Percentiles rank a stretch among this genome's conserved stretches.
Evolutionary conservation across 2,888 invertebrate species (phyloP).

Genomic region (Sinohyriopsis cumingii): DNA sequence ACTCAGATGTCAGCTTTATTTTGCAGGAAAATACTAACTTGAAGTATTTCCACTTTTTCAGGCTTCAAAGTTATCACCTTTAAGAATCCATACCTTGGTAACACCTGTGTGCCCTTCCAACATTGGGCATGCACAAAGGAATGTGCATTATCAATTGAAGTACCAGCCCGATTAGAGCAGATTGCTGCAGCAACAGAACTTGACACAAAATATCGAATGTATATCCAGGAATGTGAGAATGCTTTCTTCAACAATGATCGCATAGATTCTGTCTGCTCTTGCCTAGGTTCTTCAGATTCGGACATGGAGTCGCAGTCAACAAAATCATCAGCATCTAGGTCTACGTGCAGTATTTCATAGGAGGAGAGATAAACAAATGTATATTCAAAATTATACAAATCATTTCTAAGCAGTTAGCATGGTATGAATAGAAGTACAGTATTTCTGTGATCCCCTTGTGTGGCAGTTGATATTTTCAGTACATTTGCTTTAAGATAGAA

Average conservation of each 20-base stretch:
- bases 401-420: too few relatives aligned
- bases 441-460: too few relatives aligned
- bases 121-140: constrained; percentile 73
- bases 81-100: constrained; percentile 74
- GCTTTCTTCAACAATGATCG: constrained; percentile 32
- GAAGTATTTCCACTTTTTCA: constrained; percentile 39
- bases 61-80: constrained; percentile 74
- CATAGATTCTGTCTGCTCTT: constrained; percentile 6
- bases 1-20: background rate
- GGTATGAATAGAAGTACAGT: too few relatives aligned
- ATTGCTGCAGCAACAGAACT: constrained; percentile 68
- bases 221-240: constrained; percentile 56
- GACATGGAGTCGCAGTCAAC: background rate
- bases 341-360: too few relatives aligned
- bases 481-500: too few relatives aligned
- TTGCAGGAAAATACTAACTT: background rate
- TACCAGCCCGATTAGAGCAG: constrained; percentile 71
- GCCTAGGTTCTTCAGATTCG: constrained; percentile 1
- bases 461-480: too few relatives aligned
- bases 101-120: constrained; percentile 74
- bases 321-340: too few relatives aligned
- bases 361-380: too few relatives aligned
- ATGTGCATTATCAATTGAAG: constrained; percentile 73
- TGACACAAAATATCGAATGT: constrained; percentile 68
- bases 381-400: too few relatives aligned